phyloP scores from a whole-genome alignment of 1,140 invertebrate species.

The Aethina tumida region DNA sequence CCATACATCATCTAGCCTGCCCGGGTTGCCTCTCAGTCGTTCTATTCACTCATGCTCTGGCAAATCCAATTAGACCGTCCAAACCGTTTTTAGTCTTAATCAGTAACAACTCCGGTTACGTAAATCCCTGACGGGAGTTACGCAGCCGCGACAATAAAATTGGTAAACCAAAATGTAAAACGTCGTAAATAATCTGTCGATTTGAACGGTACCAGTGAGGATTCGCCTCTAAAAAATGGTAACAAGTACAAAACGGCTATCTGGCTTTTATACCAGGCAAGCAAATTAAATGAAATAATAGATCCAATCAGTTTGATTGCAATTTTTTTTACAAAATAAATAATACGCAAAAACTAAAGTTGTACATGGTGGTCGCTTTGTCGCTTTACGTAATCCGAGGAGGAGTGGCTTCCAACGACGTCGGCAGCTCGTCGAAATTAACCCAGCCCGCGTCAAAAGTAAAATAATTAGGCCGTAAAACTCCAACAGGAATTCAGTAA shows the following conservation, averaged over 20 bases:
- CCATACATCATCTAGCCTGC: slow-evolving; percentile 36
- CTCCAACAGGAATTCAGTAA: no score
- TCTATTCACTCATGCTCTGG: slow-evolving; percentile 28
- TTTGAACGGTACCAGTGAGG: slow-evolving; percentile 4
- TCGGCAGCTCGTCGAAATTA: no score
- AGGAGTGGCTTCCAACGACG: no score
- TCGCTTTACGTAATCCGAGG: no score
- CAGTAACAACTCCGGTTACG: slow-evolving; percentile 15
- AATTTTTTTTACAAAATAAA: slow-evolving; percentile 10
- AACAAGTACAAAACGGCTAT: slow-evolving; percentile 29
- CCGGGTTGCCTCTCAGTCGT: slow-evolving; percentile 37
- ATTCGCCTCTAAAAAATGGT: slow-evolving; percentile 24
- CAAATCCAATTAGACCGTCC: no score
- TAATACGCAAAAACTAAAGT: slow-evolving; percentile 2
- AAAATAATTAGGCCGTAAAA: no score
- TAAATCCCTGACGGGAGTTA: no score
- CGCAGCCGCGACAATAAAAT: slow-evolving; percentile 5
- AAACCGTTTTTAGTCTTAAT: no score
- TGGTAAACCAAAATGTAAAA: slow-evolving; percentile 11
- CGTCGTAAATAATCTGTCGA: slow-evolving; percentile 9
- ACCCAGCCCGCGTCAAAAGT: no score
- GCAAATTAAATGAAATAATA: slow-evolving; percentile 25
- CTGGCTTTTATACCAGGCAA: slow-evolving; percentile 27
- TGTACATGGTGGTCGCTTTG: slow-evolving; percentile 2
- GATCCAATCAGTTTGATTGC: slow-evolving; percentile 26